Evolutionary conservation across 2,113 vertebrate genomes (phyloP).

Genomic region (Myotis yumanensis): DNA sequence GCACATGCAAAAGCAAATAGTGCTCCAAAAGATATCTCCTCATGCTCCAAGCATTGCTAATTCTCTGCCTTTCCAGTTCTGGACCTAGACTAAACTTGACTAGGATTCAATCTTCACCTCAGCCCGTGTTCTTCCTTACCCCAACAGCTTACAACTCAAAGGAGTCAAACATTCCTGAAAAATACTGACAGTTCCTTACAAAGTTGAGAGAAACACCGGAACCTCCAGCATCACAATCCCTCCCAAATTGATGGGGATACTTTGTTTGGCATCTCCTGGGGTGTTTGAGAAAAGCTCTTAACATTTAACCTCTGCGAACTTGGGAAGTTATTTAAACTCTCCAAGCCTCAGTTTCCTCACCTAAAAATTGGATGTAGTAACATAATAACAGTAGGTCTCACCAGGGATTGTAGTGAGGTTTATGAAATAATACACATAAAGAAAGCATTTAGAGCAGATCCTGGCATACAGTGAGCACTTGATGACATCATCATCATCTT

Average conservation of each 20-base stretch:
- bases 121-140: background rate
- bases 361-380: background rate
- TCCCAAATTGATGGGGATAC: background rate
- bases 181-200: background rate
- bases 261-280: background rate
- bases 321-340: constrained; percentile 15
- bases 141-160: background rate
- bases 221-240: background rate
- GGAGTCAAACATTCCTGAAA: background rate
- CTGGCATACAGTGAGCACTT: background rate
- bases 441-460: background rate
- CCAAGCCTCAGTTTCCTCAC: background rate
- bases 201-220: background rate
- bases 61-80: background rate
- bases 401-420: background rate
- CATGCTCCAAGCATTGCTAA: background rate
- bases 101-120: background rate
- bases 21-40: background rate
- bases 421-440: background rate
- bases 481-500: background rate
- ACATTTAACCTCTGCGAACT: background rate
- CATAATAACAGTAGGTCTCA: background rate
- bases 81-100: background rate
- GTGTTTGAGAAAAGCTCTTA: background rate
- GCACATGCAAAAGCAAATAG: background rate